Evolutionary conservation across 1,140 invertebrate species (phyloP).

Genomic region (Batillaria attramentaria): DNA sequence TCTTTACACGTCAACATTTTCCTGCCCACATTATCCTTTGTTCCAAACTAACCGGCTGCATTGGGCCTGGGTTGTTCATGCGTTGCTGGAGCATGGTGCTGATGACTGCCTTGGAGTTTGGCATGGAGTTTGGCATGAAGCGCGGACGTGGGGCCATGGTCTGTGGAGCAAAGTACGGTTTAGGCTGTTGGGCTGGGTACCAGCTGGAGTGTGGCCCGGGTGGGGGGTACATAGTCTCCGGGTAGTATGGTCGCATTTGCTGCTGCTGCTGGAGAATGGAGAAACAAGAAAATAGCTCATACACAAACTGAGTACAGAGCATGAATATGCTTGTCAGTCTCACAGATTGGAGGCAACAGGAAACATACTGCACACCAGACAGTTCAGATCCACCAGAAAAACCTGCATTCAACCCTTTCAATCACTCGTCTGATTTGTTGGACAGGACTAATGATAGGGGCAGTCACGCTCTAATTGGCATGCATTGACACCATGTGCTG

Average conservation of each 20-base stretch:
- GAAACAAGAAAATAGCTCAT: no score
- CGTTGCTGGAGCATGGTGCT: slow-evolving; percentile 31
- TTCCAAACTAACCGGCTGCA: slow-evolving; percentile 12
- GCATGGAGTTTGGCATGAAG: slow-evolving; percentile 7
- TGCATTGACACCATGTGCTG: no score
- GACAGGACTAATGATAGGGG: no score
- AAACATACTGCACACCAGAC: no score
- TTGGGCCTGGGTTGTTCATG: neutral
- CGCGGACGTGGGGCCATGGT: neutral
- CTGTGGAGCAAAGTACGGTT: slow-evolving; percentile 54
- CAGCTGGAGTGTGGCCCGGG: slow-evolving; percentile 23
- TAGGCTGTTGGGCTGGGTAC: slow-evolving; percentile 67
- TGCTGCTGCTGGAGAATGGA: neutral
- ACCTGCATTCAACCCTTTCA: no score
- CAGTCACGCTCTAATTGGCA: no score
- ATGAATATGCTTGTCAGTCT: no score
- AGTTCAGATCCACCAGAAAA: no score
- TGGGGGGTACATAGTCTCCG: slow-evolving; percentile 16
- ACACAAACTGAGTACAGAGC: no score
- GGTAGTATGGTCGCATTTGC: slow-evolving; percentile 13
- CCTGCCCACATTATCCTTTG: neutral
- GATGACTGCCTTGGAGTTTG: slow-evolving; percentile 29
- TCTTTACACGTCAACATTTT: no score
- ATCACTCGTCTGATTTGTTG: no score
- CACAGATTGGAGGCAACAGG: no score